phyloP scores from a whole-genome alignment of 2,888 invertebrate species.

The Leucania comma region DNA sequence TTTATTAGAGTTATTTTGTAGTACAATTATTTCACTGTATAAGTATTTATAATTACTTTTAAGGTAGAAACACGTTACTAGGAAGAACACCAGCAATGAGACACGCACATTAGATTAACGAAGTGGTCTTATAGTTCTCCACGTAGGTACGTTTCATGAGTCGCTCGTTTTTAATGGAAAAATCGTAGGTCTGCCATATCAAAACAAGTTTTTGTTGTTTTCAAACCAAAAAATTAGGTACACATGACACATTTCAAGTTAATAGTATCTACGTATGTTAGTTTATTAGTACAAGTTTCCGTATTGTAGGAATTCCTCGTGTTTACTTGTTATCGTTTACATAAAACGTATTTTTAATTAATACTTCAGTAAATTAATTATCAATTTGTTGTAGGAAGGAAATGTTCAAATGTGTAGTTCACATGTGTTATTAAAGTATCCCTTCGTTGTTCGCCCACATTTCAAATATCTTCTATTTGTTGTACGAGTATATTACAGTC shows the following conservation, averaged over 20 bases:
- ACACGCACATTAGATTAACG: constrained; percentile 36
- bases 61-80: not conserved
- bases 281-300: constrained; percentile 45
- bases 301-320: constrained; percentile 21
- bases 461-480: constrained; percentile 9
- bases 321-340: constrained; percentile 8
- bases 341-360: constrained; percentile 22
- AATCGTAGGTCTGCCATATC: not conserved
- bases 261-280: constrained; percentile 18
- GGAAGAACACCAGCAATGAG: constrained; percentile 23
- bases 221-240: constrained; percentile 13
- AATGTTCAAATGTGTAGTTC: constrained; percentile 13
- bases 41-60: constrained; percentile 1
- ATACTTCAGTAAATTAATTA: constrained; percentile 10
- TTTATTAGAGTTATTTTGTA: constrained; percentile 5
- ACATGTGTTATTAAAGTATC: constrained; percentile 1
- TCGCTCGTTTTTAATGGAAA: constrained; percentile 17
- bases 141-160: constrained; percentile 8
- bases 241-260: constrained; percentile 7
- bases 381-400: constrained; percentile 25
- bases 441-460: not conserved
- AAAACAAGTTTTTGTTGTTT: constrained; percentile 23
- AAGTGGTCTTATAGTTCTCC: constrained; percentile 3
- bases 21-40: constrained; percentile 24
- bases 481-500: not conserved